Percentiles rank a stretch among this genome's conserved stretches.
phyloP scores from a whole-genome alignment of 2,888 invertebrate genomes.

The Lasius fuliginosus region DNA sequence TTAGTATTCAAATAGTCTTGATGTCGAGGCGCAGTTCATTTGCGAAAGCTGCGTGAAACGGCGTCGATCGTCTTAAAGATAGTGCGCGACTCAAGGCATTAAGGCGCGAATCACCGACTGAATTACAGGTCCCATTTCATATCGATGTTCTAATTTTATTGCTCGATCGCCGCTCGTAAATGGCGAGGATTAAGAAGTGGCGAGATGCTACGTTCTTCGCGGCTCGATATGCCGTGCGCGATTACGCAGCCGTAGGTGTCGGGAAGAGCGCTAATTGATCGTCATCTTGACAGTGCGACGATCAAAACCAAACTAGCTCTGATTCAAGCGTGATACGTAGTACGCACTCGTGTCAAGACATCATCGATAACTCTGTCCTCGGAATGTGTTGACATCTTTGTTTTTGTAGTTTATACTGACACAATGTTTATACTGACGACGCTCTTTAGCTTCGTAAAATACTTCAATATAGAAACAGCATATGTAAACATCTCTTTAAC shows the following conservation, averaged over 20 bases:
- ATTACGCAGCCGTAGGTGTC: slow-evolving; percentile 61
- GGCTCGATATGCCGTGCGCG: slow-evolving; percentile 29
- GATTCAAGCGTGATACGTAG: slow-evolving; percentile 12
- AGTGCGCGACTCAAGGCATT: slow-evolving; percentile 39
- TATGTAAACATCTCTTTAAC: neutral
- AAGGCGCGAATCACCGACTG: slow-evolving; percentile 55
- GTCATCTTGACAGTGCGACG: slow-evolving; percentile 53
- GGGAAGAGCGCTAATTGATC: slow-evolving; percentile 45
- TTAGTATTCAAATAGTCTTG: slow-evolving; percentile 17
- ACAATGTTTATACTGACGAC: neutral
- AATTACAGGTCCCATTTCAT: slow-evolving; percentile 63
- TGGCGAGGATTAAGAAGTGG: slow-evolving; percentile 60
- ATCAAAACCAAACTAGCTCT: slow-evolving; percentile 44
- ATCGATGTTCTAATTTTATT: slow-evolving; percentile 67
- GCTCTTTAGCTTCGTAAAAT: neutral
- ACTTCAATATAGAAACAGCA: neutral
- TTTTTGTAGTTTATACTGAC: neutral
- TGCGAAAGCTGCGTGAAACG: slow-evolving; percentile 59
- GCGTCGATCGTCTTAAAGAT: slow-evolving; percentile 68
- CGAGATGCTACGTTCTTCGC: neutral
- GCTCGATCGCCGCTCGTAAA: slow-evolving; percentile 57
- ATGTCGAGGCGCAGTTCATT: slow-evolving; percentile 52
- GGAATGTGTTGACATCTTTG: neutral
- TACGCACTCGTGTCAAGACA: slow-evolving; percentile 13
- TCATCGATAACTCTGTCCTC: neutral